Conservation (phyloP, 2,797 vertebrate genomes). For the Characodon lateralis region DNA sequence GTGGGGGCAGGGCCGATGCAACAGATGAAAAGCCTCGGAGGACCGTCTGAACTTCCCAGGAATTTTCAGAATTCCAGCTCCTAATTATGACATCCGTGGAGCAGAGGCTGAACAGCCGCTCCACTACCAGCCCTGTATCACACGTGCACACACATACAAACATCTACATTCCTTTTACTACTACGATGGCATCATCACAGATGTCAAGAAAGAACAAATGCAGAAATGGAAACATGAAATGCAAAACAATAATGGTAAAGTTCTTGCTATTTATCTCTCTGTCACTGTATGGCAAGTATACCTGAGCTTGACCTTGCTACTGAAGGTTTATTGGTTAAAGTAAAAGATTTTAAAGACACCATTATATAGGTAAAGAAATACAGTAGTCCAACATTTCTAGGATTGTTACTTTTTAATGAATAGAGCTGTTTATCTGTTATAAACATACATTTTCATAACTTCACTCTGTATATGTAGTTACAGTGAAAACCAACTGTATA, state of each 20-base stretch:
- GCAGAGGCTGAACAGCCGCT: constrained; percentile 51
- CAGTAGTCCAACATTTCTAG: too few relatives aligned
- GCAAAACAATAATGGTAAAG: not conserved
- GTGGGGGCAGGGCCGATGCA: constrained; percentile 60
- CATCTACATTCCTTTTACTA: constrained; percentile 40
- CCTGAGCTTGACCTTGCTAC: not conserved
- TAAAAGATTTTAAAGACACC: not conserved
- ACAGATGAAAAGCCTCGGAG: constrained; percentile 74
- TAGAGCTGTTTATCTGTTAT: not conserved
- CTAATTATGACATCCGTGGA: constrained; percentile 77
- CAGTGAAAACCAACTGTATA: not conserved
- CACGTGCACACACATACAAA: constrained; percentile 31
- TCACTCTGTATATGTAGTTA: not conserved
- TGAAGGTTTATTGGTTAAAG: not conserved
- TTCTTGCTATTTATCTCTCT: not conserved
- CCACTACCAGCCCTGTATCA: constrained; percentile 26
- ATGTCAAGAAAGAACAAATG: constrained; percentile 20
- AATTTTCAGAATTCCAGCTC: constrained; percentile 78
- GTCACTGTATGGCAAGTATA: too few relatives aligned
- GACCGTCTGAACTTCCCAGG: constrained; percentile 71
- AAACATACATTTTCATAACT: not conserved
- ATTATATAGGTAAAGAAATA: not conserved
- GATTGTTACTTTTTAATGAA: not conserved
- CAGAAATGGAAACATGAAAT: constrained; percentile 27
- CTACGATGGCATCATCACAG: constrained; percentile 36